These are phyloP conservation scores for Hemicentrotus pulcherrimus DNA, from an alignment of 35 echinoderm and acorn worm species.

Conservation along the genomic window DNA sequence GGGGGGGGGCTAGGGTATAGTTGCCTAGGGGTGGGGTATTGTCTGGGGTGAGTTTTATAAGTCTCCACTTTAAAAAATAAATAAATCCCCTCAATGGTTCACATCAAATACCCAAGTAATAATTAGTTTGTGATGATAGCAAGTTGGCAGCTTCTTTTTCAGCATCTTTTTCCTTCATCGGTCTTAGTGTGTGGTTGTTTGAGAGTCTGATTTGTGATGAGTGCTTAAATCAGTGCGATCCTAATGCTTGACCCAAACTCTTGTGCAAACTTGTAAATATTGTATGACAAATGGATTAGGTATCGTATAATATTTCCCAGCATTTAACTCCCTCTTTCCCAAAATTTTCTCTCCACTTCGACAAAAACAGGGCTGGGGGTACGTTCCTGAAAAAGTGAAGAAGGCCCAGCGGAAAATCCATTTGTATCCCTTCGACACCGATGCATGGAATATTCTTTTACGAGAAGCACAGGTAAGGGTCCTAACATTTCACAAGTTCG, in stretches of 20 bases:
- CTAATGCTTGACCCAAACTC: not conserved
- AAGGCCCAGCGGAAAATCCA: conserved; percentile 96
- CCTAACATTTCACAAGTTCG: not conserved
- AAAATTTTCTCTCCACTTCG: not conserved
- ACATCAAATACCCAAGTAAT: too few relatives aligned
- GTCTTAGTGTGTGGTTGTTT: not conserved
- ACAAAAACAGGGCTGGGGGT: conserved; percentile 82
- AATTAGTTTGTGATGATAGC: too few relatives aligned
- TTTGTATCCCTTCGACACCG: conserved; percentile 74
- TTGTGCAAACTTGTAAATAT: not conserved
- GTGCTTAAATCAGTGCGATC: not conserved
- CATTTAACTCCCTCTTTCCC: not conserved
- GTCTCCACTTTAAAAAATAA: too few relatives aligned
- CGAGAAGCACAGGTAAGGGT: conserved; percentile 96
- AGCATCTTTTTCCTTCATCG: not conserved
- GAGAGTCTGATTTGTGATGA: not conserved
- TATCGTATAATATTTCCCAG: not conserved
- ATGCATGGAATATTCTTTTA: conserved; percentile 95
- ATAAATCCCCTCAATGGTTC: too few relatives aligned
- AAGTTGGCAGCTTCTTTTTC: too few relatives aligned
- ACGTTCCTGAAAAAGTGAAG: conserved; percentile 99
- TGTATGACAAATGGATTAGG: not conserved
- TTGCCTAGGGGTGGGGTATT: too few relatives aligned
- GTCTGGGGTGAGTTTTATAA: too few relatives aligned
- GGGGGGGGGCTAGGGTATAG: too few relatives aligned